Evolutionary conservation across 1,140 invertebrate species (phyloP), one percentile per base, ranked within the genome.

Genomic region (Oncopeltus fasciatus): DNA sequence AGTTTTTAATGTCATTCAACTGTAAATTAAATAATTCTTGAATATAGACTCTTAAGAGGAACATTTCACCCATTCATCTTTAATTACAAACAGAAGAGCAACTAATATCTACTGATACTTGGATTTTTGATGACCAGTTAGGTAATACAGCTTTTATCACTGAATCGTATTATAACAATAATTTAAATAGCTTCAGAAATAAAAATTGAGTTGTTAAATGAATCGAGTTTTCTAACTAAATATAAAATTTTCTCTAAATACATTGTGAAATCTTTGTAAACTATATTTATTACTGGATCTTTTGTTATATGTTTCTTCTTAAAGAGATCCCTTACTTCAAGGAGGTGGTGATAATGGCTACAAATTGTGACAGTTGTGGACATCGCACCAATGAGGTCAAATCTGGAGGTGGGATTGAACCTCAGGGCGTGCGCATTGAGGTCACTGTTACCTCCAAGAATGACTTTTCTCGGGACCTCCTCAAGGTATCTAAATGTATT

Each of bases 311-410:
- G 64, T 66, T 68, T 38, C n/a, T 27, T 46, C 43, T 60, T 61
- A 56, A 66, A 90, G 86, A 89, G 60, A 96, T 98, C 71, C 95
- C 95, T 2, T 85, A 94, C 74, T 98, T 98, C 72, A 97, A 98
- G 75, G 90, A 98, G 75, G 91, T 93, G 2, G 83, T 99, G 0
- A 94, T 99, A 51, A 99, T 99, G 95, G 92, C 94, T 2, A 95
- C 91, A 0, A 79, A 74, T 1, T 99, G 96, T 74, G 93, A 96
- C 18, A 68, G 68, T 2, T 99, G 96, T 76, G 95, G 95, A 0
- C 80, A 86, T 71, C 80, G 85, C 70, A 93, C 92, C 2, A 97
- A 91, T 73, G 94, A 97, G 76, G 92, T 99, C 0, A 99, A 99
- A 75, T 88, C 91, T 28, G 93, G 93, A 0, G 79, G 86, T 58